Percentiles rank a stretch among this genome's conserved stretches.
Conservation (phyloP, 1,140 invertebrate species). For the Kradibia gibbosae region DNA sequence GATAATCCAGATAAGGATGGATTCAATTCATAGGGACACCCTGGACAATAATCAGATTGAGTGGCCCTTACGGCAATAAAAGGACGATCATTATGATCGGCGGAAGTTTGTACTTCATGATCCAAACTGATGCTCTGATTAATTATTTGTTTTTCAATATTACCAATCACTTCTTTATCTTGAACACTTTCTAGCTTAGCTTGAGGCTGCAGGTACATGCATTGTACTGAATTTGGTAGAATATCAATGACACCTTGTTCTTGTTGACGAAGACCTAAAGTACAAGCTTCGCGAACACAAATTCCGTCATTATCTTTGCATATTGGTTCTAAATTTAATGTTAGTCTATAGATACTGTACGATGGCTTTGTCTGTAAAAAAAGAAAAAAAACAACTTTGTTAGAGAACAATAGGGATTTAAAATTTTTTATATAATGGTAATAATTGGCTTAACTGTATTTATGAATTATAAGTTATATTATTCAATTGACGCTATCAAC, state of each 20-base stretch:
- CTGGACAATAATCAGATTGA: constrained; percentile 63
- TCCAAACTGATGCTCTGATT: constrained; percentile 61
- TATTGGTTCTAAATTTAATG: constrained; percentile 60
- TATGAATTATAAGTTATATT: constrained; percentile 9
- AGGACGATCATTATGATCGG: constrained; percentile 61
- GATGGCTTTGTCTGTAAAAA: constrained; percentile 61
- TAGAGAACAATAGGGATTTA: too few species aligned
- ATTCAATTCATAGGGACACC: constrained; percentile 69
- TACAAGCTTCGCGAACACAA: constrained; percentile 64
- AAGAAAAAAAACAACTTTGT: constrained; percentile 29
- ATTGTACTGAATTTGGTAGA: constrained; percentile 61
- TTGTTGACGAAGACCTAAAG: constrained; percentile 62
- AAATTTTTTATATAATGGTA: too few species aligned
- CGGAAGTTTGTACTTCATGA: constrained; percentile 61
- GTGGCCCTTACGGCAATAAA: constrained; percentile 65
- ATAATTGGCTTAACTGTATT: not conserved
- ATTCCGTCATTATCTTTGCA: constrained; percentile 55
- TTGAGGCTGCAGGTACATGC: constrained; percentile 42
- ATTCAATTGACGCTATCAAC: too few species aligned
- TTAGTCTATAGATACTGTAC: constrained; percentile 61
- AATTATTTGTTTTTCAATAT: constrained; percentile 59
- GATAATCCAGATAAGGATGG: constrained; percentile 62
- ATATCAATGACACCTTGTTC: constrained; percentile 58
- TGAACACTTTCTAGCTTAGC: constrained; percentile 47
- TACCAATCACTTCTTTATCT: constrained; percentile 61